These are phyloP conservation scores for Rhamphomyia laevipes DNA, from an alignment of 2,888 invertebrate species.

Conservation along the genomic window DNA sequence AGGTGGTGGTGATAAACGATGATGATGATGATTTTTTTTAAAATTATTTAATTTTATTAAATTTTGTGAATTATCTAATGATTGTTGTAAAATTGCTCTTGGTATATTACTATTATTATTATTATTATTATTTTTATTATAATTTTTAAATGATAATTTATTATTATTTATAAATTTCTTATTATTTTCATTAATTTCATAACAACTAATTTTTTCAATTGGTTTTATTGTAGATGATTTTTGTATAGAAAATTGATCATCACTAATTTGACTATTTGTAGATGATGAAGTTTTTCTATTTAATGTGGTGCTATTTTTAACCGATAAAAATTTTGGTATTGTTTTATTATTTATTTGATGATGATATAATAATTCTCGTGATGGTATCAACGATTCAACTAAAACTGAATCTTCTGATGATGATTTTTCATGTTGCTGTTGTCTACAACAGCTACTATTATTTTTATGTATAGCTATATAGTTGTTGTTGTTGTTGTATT, in stretches of 20 bases:
- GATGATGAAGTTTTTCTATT: too few species aligned
- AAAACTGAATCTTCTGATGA: too few species aligned
- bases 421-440: too few species aligned
- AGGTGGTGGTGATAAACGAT: slow-evolving; percentile 11
- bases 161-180: not conserved
- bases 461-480: too few species aligned
- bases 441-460: too few species aligned
- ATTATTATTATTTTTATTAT: not conserved
- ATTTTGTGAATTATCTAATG: not conserved
- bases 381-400: too few species aligned
- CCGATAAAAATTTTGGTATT: not conserved
- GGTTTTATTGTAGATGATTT: not conserved
- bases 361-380: not conserved
- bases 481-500: too few species aligned
- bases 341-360: not conserved
- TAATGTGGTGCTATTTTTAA: too few species aligned
- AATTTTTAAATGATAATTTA: not conserved
- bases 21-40: not conserved
- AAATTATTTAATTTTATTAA: too few species aligned
- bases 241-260: not conserved
- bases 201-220: not conserved
- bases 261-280: too few species aligned
- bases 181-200: not conserved
- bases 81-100: not conserved
- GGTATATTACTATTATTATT: not conserved